These are phyloP conservation scores for Neopipo cinnamomea DNA, from an alignment of 2,113 vertebrate genomes.

Conservation along the genomic window DNA sequence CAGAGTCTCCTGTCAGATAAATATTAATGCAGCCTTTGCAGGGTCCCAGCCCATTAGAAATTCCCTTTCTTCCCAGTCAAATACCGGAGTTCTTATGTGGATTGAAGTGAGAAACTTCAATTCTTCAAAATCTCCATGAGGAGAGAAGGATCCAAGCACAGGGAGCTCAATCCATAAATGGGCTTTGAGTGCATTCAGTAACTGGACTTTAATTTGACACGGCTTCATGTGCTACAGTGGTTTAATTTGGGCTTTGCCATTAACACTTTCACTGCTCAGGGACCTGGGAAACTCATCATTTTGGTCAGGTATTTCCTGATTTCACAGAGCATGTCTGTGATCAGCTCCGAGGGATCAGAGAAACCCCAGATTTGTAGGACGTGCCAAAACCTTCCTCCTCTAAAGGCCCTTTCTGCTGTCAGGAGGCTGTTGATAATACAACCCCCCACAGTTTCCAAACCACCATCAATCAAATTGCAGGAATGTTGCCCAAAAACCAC, in stretches of 20 bases:
- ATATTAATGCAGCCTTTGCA: background rate
- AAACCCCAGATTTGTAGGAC: background rate
- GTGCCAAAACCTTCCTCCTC: background rate
- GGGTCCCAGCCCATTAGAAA: background rate
- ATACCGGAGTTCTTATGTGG: background rate
- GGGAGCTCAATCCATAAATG: fast-evolving
- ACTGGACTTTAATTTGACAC: fast-evolving
- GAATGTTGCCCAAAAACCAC: fast-evolving
- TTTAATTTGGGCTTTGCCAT: background rate
- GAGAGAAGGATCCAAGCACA: background rate
- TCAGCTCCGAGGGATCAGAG: background rate
- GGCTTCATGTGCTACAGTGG: fast-evolving
- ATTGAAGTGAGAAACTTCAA: background rate
- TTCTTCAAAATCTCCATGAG: background rate
- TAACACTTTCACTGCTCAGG: fast-evolving
- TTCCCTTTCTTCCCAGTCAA: background rate
- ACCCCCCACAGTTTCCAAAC: background rate
- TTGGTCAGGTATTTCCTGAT: fast-evolving
- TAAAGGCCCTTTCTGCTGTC: background rate
- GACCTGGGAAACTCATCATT: fast-evolving
- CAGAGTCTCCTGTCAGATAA: background rate
- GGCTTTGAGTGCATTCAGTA: fast-evolving
- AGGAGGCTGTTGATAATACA: background rate
- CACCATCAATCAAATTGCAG: fast-evolving
- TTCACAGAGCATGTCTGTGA: background rate